These are phyloP conservation scores for Margarornis squamiger DNA, from an alignment of 2,797 vertebrate species.

Conservation along the genomic window DNA sequence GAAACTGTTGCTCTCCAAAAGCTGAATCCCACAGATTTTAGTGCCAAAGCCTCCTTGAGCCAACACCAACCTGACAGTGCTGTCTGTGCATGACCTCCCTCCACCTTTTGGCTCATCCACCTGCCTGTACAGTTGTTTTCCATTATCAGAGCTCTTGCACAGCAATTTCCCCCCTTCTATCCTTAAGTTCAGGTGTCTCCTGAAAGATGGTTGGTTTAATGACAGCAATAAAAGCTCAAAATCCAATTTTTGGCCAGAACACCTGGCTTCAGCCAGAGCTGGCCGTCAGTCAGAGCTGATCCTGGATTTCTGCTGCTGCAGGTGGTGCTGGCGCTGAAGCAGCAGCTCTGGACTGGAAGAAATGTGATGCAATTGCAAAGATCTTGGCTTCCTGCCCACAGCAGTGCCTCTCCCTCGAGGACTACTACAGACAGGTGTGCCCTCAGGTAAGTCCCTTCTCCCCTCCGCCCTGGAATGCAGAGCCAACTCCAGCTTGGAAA, in stretches of 20 bases:
- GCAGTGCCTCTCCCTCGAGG: constrained; percentile 84
- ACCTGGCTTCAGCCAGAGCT: neutral
- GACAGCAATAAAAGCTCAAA: neutral
- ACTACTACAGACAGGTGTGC: constrained; percentile 87
- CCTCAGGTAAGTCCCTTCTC: constrained; percentile 82
- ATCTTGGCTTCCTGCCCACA: constrained; percentile 91
- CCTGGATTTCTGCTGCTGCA: constrained; percentile 56
- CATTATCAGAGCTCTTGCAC: neutral
- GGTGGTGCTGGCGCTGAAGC: constrained; percentile 76
- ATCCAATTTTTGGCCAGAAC: neutral
- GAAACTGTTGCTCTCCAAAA: neutral
- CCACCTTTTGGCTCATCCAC: neutral
- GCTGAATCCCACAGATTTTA: neutral
- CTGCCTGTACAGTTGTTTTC: neutral
- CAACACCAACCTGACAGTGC: neutral
- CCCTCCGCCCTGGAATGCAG: neutral
- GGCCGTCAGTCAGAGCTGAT: neutral
- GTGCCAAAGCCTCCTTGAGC: neutral
- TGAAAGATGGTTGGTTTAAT: neutral
- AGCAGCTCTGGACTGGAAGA: constrained; percentile 88
- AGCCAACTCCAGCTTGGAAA: neutral
- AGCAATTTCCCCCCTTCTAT: neutral
- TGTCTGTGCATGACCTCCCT: neutral
- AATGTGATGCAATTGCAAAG: constrained; percentile 87
- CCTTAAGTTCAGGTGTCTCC: neutral